Conservation (phyloP, 2,113 vertebrate genomes). For the Piprites chloris region DNA sequence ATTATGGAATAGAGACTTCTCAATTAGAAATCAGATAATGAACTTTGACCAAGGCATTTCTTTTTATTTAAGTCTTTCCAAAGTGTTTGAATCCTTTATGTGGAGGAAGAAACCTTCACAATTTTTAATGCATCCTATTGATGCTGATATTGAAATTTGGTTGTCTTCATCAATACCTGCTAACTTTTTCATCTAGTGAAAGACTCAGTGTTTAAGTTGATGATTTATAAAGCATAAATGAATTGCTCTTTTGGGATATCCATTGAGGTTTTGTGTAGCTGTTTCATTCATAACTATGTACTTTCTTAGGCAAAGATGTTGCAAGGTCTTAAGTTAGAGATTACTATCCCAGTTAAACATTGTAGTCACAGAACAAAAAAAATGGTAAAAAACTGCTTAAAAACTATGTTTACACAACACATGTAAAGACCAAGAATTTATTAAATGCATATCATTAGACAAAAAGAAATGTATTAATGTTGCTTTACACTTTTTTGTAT, state of each 20-base stretch:
- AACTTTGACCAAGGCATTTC: background rate
- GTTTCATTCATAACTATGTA: accelerated
- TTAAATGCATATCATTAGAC: background rate
- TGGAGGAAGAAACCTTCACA: background rate
- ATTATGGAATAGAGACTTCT: background rate
- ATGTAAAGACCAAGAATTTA: background rate
- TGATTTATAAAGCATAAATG: background rate
- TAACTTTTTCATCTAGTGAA: background rate
- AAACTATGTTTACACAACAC: background rate
- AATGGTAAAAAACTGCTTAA: background rate
- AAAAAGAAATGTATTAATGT: background rate
- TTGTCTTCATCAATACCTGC: background rate
- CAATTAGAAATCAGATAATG: background rate
- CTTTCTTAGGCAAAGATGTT: background rate
- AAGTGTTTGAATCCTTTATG: background rate
- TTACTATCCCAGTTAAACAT: background rate
- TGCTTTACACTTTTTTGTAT: background rate
- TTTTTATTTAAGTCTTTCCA: background rate
- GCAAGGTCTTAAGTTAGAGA: background rate
- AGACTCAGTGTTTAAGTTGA: background rate
- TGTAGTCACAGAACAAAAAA: background rate
- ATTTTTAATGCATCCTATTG: background rate
- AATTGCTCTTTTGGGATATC: background rate
- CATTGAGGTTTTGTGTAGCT: background rate
- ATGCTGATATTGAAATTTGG: background rate